A percentile compares a stretch with the other conserved stretches of the same genome.
Evolutionary conservation across 2,797 vertebrate species (phyloP).

Genomic region (Argentina silus): DNA sequence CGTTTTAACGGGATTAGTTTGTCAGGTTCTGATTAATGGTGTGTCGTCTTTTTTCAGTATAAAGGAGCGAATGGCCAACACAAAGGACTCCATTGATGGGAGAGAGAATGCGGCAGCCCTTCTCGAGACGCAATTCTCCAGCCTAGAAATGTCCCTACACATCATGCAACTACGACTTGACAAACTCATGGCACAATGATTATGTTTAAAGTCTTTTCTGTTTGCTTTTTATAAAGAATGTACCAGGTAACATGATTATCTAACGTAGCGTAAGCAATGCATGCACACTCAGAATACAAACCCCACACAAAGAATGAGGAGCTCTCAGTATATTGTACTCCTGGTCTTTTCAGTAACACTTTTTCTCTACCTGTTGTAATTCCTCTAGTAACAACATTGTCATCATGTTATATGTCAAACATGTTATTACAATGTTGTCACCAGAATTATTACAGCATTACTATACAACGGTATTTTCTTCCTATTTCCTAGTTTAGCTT

Average conservation of each 20-base stretch:
- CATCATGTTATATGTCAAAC: too few species aligned
- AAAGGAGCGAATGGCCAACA: slow-evolving; percentile 68
- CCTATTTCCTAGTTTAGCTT: not conserved
- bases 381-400: too few species aligned
- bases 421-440: too few species aligned
- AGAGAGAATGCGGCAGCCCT: slow-evolving; percentile 58
- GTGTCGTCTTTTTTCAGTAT: slow-evolving; percentile 60
- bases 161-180: slow-evolving; percentile 70
- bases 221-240: not conserved
- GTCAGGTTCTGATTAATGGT: too few species aligned
- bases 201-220: not conserved
- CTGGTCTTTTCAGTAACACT: slow-evolving; percentile 16
- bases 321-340: slow-evolving; percentile 14
- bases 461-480: not conserved
- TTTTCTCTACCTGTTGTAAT: not conserved
- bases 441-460: too few species aligned
- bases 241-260: slow-evolving; percentile 3
- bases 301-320: slow-evolving; percentile 15
- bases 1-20: not conserved
- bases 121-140: slow-evolving; percentile 71
- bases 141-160: slow-evolving; percentile 71
- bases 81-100: slow-evolving; percentile 59
- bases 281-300: slow-evolving; percentile 44
- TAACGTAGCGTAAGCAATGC: slow-evolving; percentile 24
- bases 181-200: slow-evolving; percentile 67